These are phyloP conservation scores for Dendrocincla fuliginosa DNA, from an alignment of 2,797 vertebrate species.

Conservation along the genomic window DNA sequence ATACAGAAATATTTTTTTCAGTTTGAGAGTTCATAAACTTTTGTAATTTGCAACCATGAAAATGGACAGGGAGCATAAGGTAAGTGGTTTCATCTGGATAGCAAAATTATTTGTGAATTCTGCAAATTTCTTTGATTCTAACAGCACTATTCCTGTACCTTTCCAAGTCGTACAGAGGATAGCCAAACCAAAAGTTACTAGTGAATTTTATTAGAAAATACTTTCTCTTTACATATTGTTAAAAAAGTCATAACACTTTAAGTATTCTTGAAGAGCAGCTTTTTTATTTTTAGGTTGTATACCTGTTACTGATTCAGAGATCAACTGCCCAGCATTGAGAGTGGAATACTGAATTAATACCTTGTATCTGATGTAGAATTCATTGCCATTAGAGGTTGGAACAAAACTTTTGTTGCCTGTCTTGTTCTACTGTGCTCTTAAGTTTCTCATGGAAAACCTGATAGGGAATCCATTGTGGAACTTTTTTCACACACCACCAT, in stretches of 20 bases:
- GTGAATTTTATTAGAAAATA: neutral
- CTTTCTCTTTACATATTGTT: neutral
- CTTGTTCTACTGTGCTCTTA: neutral
- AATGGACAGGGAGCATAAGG: neutral
- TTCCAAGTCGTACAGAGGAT: neutral
- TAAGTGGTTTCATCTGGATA: neutral
- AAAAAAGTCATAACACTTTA: neutral
- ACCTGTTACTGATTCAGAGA: neutral
- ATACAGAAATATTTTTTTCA: neutral
- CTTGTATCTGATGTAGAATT: neutral
- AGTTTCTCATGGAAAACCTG: neutral
- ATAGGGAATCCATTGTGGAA: neutral
- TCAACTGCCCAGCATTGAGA: neutral
- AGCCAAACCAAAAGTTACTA: slow-evolving; percentile 7
- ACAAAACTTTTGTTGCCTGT: neutral
- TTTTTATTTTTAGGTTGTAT: neutral
- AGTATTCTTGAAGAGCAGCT: neutral
- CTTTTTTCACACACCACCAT: neutral
- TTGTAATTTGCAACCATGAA: neutral
- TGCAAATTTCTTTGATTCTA: neutral
- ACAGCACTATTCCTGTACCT: neutral
- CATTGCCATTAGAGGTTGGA: neutral
- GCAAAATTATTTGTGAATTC: neutral
- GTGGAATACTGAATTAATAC: neutral
- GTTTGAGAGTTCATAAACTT: neutral